Conservation (phyloP, 2,113 vertebrate genomes). For the Siniperca knerii region DNA sequence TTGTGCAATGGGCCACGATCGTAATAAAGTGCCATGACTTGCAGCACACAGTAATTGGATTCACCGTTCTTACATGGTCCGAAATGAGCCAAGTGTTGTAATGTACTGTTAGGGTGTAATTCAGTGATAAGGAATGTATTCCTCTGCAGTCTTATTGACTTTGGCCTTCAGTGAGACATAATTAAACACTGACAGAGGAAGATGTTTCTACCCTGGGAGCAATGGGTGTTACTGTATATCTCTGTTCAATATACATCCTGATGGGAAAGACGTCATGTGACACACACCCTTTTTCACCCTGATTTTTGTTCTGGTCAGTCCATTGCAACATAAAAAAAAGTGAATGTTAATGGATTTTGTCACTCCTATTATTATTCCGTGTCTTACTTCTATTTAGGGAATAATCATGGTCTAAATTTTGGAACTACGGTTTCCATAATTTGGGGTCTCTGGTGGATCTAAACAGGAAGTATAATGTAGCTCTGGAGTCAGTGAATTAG, state of each 20-base stretch:
- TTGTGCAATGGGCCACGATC: neutral
- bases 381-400: neutral
- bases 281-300: neutral
- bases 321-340: too few relatives aligned
- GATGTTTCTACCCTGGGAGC: conserved; percentile 39
- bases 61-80: conserved; percentile 36
- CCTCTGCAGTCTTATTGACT: conserved; percentile 55
- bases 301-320: neutral
- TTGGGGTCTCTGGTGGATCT: neutral
- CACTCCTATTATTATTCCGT: neutral
- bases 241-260: neutral
- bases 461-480: neutral
- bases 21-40: conserved; percentile 57
- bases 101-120: conserved; percentile 45
- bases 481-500: neutral
- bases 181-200: conserved; percentile 62
- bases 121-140: conserved; percentile 61
- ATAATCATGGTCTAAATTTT: neutral
- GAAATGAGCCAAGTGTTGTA: conserved; percentile 52
- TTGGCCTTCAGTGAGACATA: conserved; percentile 56
- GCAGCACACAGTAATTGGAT: conserved; percentile 58
- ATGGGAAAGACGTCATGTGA: neutral
- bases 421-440: neutral
- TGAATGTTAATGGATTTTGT: neutral
- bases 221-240: conserved; percentile 8